A percentile compares a stretch with the other conserved stretches of the same genome.
Evolutionary conservation across 2,113 vertebrate species (phyloP).

Genomic region (Larimichthys crocea): DNA sequence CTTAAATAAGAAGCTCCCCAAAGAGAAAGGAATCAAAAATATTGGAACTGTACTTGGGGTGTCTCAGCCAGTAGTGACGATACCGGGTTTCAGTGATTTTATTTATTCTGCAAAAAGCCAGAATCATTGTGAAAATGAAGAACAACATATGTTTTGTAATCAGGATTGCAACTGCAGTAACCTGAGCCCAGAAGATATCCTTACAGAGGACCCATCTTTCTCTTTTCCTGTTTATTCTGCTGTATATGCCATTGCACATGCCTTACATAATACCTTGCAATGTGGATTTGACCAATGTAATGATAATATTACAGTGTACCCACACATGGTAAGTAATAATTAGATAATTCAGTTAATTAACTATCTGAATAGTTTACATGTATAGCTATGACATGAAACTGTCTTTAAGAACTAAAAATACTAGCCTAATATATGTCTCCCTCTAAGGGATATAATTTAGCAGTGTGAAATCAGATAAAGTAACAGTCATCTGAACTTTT

Average conservation of each 20-base stretch:
- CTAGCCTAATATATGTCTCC: neutral
- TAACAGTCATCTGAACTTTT: constrained; percentile 17
- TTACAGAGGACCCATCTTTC: constrained; percentile 41
- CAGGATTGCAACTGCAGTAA: constrained; percentile 77
- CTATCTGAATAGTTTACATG: neutral
- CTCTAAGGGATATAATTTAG: neutral
- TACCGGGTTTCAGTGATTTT: constrained; percentile 77
- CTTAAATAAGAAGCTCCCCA: constrained; percentile 67
- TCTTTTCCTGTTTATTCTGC: constrained; percentile 83
- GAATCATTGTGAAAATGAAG: accelerated
- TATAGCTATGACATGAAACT: neutral
- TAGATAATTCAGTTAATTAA: neutral
- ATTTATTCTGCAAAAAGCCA: constrained; percentile 52
- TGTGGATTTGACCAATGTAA: constrained; percentile 80
- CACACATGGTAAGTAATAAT: constrained; percentile 83
- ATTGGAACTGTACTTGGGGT: constrained; percentile 85
- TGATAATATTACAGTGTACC: constrained; percentile 71
- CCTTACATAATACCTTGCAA: constrained; percentile 84
- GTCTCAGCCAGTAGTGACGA: constrained; percentile 53
- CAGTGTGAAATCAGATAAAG: neutral
- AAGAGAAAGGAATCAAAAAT: constrained; percentile 73
- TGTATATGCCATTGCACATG: constrained; percentile 83
- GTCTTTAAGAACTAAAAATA: neutral
- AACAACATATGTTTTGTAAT: constrained; percentile 56
- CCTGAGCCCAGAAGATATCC: neutral